Evolutionary conservation across 2,888 invertebrate genomes (phyloP), one percentile per base, ranked within the genome.

Genomic region (Conops quadrifasciatus): DNA sequence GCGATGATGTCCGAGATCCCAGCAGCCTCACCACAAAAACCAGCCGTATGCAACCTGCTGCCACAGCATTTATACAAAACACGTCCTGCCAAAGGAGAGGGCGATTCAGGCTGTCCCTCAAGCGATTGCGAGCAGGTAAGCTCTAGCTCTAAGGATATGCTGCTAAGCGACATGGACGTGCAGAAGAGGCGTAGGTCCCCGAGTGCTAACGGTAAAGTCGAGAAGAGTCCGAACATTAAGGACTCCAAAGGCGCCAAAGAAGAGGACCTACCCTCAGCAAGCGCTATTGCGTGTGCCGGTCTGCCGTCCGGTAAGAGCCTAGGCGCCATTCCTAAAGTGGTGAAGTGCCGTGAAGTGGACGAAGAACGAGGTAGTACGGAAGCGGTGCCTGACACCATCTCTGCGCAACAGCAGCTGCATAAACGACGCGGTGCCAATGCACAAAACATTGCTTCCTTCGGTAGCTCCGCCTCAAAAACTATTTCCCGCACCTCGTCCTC

Each of bases 131-230:
- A 91, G 79, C 89, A 90, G 80, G 88, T 89, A 56, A 91, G 91
- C 81, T 91, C 91, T 30, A 91, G 90, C 79, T 92, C 92, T 16
- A 92, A 92, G 85, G 92, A 92, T 83, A 89, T 90, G 77, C 86
- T 91, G 16, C 87, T 92, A 7, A 75, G 80, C 15, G 85, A 90
- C 59, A 77, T 81, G 73, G 78, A 82, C 63, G 62, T 74, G 70
- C 0, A 36, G 9, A 36, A 9, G 9, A 36, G 5, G 9, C 9
- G 36, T 9, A 36, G 9, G 9, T 36, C 36, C 9, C 9, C 36
- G 9, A 36, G 36, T 36, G 9, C 4, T 36, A 9, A 36, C 9
- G 36, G 9, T 36, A 36, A 36, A 36, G 9, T 36, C 9, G 36
- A 36, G 9, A 1, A 24, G 21, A 28, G 58, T 21, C 58, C 30